Conservation (phyloP, 2,113 vertebrate genomes). For the Eira barbara region DNA sequence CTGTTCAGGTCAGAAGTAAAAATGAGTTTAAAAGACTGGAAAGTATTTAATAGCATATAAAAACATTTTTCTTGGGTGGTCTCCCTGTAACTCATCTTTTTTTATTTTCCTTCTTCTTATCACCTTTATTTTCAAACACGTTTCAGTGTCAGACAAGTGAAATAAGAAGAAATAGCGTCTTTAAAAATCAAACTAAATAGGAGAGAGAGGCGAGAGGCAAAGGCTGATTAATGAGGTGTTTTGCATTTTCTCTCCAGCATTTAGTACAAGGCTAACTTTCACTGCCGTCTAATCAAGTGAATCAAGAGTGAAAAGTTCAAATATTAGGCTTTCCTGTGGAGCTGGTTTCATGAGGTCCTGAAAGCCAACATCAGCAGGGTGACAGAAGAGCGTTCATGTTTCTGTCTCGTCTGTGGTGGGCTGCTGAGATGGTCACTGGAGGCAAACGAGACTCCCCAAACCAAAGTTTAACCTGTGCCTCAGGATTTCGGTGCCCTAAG, state of each 20-base stretch:
- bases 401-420: conserved; percentile 85
- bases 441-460: conserved; percentile 50
- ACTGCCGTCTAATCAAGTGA: conserved; percentile 77
- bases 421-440: conserved; percentile 75
- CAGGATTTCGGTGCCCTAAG: conserved; percentile 34
- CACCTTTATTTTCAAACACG: conserved; percentile 14
- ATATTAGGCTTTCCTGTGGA: conserved; percentile 87
- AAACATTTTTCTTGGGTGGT: conserved; percentile 55
- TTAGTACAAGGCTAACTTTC: conserved; percentile 76
- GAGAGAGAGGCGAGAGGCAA: neutral
- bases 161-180: neutral
- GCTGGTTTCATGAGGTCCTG: conserved; percentile 71
- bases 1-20: conserved; percentile 10
- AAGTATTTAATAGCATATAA: conserved; percentile 42
- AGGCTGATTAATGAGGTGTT: neutral
- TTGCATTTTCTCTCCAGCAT: conserved; percentile 62
- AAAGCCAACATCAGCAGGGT: conserved; percentile 82
- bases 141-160: neutral
- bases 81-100: conserved; percentile 27
- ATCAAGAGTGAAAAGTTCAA: conserved; percentile 87
- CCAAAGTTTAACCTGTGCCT: conserved; percentile 41
- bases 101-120: neutral
- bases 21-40: conserved; percentile 50
- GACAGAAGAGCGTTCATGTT: conserved; percentile 75
- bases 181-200: neutral